These are phyloP conservation scores for Sebastes umbrosus DNA, from an alignment of 2,797 vertebrate species.

Conservation along the genomic window DNA sequence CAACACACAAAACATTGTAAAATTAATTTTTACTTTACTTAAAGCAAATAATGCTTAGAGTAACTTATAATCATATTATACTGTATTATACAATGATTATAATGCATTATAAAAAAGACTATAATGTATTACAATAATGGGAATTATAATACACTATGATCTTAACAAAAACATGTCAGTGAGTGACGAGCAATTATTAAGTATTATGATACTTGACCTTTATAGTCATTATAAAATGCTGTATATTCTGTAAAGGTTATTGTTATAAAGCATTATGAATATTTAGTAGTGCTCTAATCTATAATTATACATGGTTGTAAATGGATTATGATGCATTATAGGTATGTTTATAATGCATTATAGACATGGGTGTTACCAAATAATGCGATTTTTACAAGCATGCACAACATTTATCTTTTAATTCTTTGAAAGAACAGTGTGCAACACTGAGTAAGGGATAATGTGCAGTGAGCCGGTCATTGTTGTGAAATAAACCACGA, in stretches of 20 bases:
- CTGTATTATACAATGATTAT: background rate
- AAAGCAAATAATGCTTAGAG: background rate
- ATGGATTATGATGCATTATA: background rate
- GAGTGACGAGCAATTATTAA: rapidly evolving
- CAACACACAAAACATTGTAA: background rate
- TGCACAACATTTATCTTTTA: no score
- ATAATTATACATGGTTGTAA: rapidly evolving
- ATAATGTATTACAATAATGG: rapidly evolving
- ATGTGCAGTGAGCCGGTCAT: rapidly evolving
- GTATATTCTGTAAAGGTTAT: rapidly evolving
- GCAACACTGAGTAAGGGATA: no score
- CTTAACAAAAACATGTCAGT: rapidly evolving
- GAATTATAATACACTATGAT: background rate
- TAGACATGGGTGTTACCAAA: no score
- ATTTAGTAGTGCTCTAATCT: background rate
- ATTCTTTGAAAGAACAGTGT: no score
- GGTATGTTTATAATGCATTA: background rate
- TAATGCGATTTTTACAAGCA: no score
- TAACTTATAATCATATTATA: rapidly evolving
- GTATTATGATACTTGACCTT: background rate
- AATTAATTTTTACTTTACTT: background rate
- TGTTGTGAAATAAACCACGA: no score
- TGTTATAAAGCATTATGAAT: background rate
- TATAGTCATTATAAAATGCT: background rate
- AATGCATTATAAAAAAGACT: background rate